Evolutionary conservation across 2,113 vertebrate species (phyloP).

Genomic region (Paramisgurnus dabryanus): DNA sequence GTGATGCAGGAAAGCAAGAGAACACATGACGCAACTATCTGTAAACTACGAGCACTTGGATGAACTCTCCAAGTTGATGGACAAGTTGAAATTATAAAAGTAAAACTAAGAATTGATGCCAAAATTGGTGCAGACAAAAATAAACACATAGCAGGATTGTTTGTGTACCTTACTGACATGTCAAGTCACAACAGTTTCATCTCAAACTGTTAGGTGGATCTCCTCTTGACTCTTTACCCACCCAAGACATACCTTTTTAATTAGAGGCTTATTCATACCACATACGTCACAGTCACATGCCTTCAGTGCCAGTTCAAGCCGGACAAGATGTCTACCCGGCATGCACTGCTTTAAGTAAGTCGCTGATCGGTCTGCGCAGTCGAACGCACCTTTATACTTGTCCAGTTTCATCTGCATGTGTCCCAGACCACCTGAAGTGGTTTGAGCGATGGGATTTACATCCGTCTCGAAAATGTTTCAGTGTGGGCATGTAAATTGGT

Average conservation of each 20-base stretch:
- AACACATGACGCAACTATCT: background rate
- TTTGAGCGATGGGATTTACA: no score
- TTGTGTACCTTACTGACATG: background rate
- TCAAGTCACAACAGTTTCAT: slow-evolving; percentile 19
- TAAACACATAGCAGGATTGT: slow-evolving; percentile 3
- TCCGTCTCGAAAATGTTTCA: no score
- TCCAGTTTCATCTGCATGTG: no score
- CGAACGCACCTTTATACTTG: no score
- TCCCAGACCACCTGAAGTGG: no score
- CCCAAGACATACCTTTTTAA: slow-evolving; percentile 19
- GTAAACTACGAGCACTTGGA: background rate
- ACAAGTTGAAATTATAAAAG: background rate
- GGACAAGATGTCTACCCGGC: no score
- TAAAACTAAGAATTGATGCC: background rate
- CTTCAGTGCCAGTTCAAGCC: no score
- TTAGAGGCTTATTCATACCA: slow-evolving; percentile 1
- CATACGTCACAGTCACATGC: no score
- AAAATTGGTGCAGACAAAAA: background rate
- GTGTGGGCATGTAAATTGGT: no score
- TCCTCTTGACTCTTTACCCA: background rate
- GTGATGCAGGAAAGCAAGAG: background rate
- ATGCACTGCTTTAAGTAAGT: no score
- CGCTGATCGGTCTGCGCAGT: no score
- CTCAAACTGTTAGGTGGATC: background rate
- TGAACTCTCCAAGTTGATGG: background rate